phyloP scores from a whole-genome alignment of 2,113 vertebrate species.

The Lepus timidus region DNA sequence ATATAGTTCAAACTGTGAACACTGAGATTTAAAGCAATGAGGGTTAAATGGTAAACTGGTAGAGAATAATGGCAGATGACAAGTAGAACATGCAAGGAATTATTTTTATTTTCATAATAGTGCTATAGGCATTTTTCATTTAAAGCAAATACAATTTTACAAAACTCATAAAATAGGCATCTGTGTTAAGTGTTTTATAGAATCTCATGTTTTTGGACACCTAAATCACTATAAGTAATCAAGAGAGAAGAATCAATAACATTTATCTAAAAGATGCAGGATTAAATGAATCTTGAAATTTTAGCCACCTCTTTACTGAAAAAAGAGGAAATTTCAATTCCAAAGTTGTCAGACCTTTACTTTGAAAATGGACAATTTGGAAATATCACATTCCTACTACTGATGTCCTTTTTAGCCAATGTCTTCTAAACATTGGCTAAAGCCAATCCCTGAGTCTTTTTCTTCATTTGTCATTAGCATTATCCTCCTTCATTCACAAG shows the following conservation, averaged over 20 bases:
- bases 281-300: conserved; percentile 21
- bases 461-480: conserved; percentile 32
- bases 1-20: background rate
- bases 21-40: background rate
- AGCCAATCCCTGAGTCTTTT: background rate
- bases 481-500: background rate
- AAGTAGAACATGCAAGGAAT: background rate
- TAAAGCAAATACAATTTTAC: conserved; percentile 7
- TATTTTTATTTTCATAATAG: background rate
- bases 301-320: background rate
- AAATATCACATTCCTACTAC: background rate
- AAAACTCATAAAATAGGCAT: background rate
- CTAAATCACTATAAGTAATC: background rate
- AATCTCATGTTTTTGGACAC: conserved; percentile 3
- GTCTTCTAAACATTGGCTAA: conserved; percentile 20
- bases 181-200: background rate
- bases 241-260: conserved; percentile 32
- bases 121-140: conserved; percentile 3
- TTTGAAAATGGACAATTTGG: conserved; percentile 22
- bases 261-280: conserved; percentile 23
- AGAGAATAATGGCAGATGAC: background rate
- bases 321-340: background rate
- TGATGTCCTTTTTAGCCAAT: background rate
- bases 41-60: background rate
- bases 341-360: background rate